Base-by-base conservation (phyloP, 2,113 vertebrate species). In the Ptychochromis oligacanthus region DNA sequence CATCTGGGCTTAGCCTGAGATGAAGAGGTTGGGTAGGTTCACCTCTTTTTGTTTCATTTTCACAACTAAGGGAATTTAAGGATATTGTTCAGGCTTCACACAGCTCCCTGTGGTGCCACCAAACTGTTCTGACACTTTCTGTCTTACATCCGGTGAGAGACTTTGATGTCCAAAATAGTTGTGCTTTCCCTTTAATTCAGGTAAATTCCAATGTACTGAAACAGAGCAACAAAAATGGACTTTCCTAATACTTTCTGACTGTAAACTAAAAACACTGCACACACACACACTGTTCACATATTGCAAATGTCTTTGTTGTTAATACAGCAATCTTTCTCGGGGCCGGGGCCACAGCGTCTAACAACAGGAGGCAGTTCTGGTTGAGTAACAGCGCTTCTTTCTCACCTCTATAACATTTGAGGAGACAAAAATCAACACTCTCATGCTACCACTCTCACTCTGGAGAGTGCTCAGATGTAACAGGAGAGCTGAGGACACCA, bases 321-420 rank as follows among this genome's bases (percentile, higher is more conserved):
- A 20, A 17, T 31, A 34, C 24, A 5, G 14, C 1, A 62, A 83
- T 74, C 40, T 79, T 52, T 79, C 13, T 70, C 1, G 5, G 58
- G 38, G 49, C 56, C 14, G 43, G 14, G 52, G 36, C 20, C 49
- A 17, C 61, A 26, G 12, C 49, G 26, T 28, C 20, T 64, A n/a
- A 40, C 87, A 65, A 80, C 67, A 57, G 79, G 54, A 58, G 54
- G 81, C 40, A 18, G n/a, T 28, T 81, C 46, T 9, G 38, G 49
- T 43, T 74, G 79, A 85, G 77, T 62, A 83, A 5, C 59, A 5
- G 10, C 12, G 6, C 85, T 20, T 65, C 64, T 65, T 74, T 67
- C 62, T 78, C 83, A 82, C 85, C 70, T 85, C 70, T 3, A 7
- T 49, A 6, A 80, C 31, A 77, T 70, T 52, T 14, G 26, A 89